Percentiles rank a stretch among this genome's conserved stretches.
These are phyloP conservation scores for Pollenia amentaria DNA, from an alignment of 2,888 invertebrate species.

Conservation along the genomic window DNA sequence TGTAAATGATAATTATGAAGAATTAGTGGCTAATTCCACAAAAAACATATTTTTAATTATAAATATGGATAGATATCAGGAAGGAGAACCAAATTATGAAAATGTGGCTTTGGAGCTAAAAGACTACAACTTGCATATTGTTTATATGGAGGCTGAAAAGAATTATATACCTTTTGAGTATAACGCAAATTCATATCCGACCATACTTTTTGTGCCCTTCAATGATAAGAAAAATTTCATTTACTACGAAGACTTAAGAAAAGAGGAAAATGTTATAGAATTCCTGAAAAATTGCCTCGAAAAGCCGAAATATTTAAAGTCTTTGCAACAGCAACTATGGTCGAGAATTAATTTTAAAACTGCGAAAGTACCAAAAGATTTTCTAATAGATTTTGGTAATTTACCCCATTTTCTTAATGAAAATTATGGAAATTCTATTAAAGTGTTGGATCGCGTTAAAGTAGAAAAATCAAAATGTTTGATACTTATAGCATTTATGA, in stretches of 20 bases:
- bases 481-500: slow-evolving; percentile 39
- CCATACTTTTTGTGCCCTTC: slow-evolving; percentile 66
- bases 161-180: slow-evolving; percentile 73
- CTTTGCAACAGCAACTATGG: neutral
- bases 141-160: slow-evolving; percentile 72
- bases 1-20: slow-evolving; percentile 67
- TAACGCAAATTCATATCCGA: slow-evolving; percentile 37
- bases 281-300: slow-evolving; percentile 52
- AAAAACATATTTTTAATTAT: slow-evolving; percentile 68
- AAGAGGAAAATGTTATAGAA: slow-evolving; percentile 40
- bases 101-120: slow-evolving; percentile 62
- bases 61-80: slow-evolving; percentile 24
- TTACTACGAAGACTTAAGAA: neutral
- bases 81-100: slow-evolving; percentile 43
- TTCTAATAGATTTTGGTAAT: slow-evolving; percentile 19
- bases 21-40: slow-evolving; percentile 70
- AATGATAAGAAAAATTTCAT: slow-evolving; percentile 66
- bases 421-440: slow-evolving; percentile 14
- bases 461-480: neutral
- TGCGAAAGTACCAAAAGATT: neutral
- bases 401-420: slow-evolving; percentile 29
- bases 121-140: slow-evolving; percentile 73
- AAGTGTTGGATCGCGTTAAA: slow-evolving; percentile 21
- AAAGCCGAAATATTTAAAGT: neutral
- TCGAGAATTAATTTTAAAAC: neutral